Percentiles rank a stretch among this genome's conserved stretches.
phyloP scores from a whole-genome alignment of 1,140 invertebrate genomes.

The Drosophila insularis region DNA sequence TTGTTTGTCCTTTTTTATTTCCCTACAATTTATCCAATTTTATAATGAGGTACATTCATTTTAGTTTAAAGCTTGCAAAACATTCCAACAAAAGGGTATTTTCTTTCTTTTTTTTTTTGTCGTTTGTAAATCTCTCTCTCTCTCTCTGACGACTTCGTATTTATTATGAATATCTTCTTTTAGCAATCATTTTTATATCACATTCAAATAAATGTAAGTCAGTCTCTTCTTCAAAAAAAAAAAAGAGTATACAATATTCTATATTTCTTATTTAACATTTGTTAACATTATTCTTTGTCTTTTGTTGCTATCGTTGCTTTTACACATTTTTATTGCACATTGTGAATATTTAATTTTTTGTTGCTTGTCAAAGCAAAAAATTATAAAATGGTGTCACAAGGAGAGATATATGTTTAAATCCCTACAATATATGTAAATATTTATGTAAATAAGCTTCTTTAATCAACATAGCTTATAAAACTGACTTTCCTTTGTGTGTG shows the following conservation, averaged over 20 bases:
- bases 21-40: too few relatives aligned
- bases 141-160: too few relatives aligned
- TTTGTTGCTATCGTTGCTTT: too few relatives aligned
- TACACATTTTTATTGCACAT: not conserved
- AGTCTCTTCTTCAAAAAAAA: too few relatives aligned
- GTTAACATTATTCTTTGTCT: not conserved
- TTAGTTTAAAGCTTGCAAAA: not conserved
- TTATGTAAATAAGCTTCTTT: not conserved
- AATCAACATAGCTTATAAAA: too few relatives aligned
- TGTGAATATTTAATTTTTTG: slow-evolving; percentile 3
- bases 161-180: too few relatives aligned
- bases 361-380: not conserved
- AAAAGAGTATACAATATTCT: not conserved
- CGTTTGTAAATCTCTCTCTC: too few relatives aligned
- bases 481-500: too few relatives aligned
- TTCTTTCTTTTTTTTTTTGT: too few relatives aligned
- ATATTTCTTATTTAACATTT: not conserved
- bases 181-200: too few relatives aligned
- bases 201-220: too few relatives aligned
- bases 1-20: not conserved
- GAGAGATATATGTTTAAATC: not conserved
- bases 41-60: not conserved
- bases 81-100: too few relatives aligned
- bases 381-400: not conserved
- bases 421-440: not conserved